Evolutionary conservation across 2,888 invertebrate species (phyloP).

Genomic region (Polydrusus cervinus): DNA sequence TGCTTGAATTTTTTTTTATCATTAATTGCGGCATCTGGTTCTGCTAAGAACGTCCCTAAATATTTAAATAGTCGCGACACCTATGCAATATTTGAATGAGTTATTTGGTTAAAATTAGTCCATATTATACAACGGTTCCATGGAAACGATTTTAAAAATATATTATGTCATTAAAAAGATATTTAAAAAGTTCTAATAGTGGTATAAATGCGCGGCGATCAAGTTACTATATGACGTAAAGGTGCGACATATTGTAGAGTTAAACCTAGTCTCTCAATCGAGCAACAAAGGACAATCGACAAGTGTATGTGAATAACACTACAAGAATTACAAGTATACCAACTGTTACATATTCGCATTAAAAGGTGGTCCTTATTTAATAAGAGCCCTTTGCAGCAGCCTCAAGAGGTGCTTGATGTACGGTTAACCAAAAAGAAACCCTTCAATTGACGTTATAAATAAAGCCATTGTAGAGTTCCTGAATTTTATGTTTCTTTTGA

Average conservation of each 20-base stretch:
- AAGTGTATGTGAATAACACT: conserved; percentile 54
- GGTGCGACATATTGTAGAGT: conserved; percentile 12
- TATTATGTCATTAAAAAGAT: no score
- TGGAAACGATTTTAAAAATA: no score
- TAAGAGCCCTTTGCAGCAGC: conserved; percentile 31
- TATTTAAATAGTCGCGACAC: no score
- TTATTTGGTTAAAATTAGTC: no score
- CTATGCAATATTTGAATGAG: no score
- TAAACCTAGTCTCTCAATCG: conserved; percentile 17
- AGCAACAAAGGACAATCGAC: conserved; percentile 37
- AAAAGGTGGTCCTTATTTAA: conserved; percentile 57
- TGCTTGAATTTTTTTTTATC: no score
- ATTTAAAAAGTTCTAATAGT: no score
- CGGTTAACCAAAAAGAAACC: conserved; percentile 33
- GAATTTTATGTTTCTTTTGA: conserved; percentile 21
- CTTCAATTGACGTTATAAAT: conserved; percentile 40
- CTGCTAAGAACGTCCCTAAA: no score
- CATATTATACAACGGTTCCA: no score
- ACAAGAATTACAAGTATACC: conserved; percentile 59
- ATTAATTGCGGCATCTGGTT: no score
- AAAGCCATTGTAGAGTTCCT: conserved; percentile 31
- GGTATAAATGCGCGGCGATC: no score
- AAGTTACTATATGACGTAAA: neutral
- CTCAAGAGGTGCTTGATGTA: conserved; percentile 31
- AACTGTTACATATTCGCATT: conserved; percentile 63